phyloP scores from a whole-genome alignment of 2,797 vertebrate species.

The Tragopan temminckii region DNA sequence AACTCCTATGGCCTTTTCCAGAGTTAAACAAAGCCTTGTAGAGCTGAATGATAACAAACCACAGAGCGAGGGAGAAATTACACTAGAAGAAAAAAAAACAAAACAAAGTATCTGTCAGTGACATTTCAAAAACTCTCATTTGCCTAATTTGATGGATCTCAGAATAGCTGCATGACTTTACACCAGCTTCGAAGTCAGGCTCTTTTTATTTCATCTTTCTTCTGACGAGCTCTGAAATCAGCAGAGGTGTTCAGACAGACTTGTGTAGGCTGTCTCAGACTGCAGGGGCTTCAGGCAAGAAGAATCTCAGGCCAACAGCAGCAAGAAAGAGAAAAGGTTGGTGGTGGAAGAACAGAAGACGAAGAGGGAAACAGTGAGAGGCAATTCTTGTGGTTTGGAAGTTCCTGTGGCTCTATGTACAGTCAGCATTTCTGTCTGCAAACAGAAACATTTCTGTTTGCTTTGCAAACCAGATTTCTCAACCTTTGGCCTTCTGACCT shows the following conservation, averaged over 20 bases:
- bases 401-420: conserved; percentile 74
- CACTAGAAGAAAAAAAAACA: not conserved
- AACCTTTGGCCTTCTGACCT: conserved; percentile 75
- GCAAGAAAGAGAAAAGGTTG: conserved; percentile 61
- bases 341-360: conserved; percentile 64
- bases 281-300: conserved; percentile 72
- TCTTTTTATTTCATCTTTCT: not conserved
- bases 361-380: conserved; percentile 71
- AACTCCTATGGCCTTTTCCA: conserved; percentile 47
- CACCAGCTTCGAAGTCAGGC: not conserved
- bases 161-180: conserved; percentile 11
- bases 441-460: conserved; percentile 73
- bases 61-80: conserved; percentile 34
- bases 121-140: conserved; percentile 43
- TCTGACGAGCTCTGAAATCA: not conserved
- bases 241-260: conserved; percentile 51
- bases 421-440: conserved; percentile 75
- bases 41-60: conserved; percentile 63
- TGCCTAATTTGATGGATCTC: conserved; percentile 26
- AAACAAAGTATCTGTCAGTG: conserved; percentile 28
- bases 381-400: conserved; percentile 76
- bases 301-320: conserved; percentile 54
- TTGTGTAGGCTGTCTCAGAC: conserved; percentile 65
- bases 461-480: conserved; percentile 69
- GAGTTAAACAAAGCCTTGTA: conserved; percentile 57